phyloP scores from a whole-genome alignment of 2,113 vertebrate species.

The Micromys minutus region DNA sequence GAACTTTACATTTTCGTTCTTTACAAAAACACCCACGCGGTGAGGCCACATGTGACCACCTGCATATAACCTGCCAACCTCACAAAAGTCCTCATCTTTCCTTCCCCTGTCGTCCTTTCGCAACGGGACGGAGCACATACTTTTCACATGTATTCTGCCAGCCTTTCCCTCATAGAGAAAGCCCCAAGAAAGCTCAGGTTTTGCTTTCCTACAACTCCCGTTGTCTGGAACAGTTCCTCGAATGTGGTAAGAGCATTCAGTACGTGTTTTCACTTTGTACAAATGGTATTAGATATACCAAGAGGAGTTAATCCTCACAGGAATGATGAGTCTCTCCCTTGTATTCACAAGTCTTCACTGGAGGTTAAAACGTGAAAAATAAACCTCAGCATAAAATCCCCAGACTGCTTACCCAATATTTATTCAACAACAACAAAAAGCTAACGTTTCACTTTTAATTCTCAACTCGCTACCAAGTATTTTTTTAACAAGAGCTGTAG shows the following conservation, averaged over 20 bases:
- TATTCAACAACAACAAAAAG: not conserved
- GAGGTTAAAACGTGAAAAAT: conserved; percentile 25
- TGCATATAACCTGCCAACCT: conserved; percentile 5
- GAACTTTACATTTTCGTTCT: not conserved
- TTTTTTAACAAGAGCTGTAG: conserved; percentile 9
- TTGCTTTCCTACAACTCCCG: not conserved
- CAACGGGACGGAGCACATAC: not conserved
- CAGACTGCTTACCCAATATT: not conserved
- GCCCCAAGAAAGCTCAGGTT: not conserved
- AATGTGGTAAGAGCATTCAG: not conserved
- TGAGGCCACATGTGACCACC: not conserved
- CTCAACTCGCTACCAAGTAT: conserved; percentile 36
- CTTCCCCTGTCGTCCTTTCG: not conserved
- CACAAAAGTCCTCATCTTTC: not conserved
- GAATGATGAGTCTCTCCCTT: not conserved
- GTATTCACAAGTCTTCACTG: not conserved
- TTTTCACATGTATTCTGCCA: not conserved
- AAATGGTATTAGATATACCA: not conserved
- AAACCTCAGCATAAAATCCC: conserved; percentile 23
- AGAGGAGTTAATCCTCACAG: not conserved
- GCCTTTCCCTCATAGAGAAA: not conserved
- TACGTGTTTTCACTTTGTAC: not conserved
- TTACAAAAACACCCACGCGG: not conserved
- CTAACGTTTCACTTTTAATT: conserved; percentile 22
- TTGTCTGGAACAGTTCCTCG: not conserved